A percentile compares a stretch with the other conserved stretches of the same genome.
Evolutionary conservation across 2,113 vertebrate species (phyloP).

Genomic region (Muntiacus muntjak): DNA sequence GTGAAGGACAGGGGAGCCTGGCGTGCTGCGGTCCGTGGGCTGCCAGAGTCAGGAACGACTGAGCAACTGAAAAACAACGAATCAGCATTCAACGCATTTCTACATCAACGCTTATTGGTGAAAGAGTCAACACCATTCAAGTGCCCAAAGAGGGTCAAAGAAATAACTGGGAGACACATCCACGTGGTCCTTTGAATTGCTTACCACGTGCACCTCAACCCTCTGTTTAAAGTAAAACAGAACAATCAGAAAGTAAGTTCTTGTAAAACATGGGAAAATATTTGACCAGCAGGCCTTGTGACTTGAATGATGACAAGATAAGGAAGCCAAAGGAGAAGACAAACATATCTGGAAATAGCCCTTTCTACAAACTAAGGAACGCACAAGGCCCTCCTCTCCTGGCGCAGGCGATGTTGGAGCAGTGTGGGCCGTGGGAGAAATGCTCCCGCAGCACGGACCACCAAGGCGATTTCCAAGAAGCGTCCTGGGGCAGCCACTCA

Average conservation of each 20-base stretch:
- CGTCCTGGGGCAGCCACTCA: neutral
- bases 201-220: neutral
- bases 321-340: neutral
- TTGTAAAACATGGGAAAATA: neutral
- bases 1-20: neutral
- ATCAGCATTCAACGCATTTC: neutral
- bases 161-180: neutral
- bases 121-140: neutral
- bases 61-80: neutral
- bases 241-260: neutral
- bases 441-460: neutral
- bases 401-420: neutral
- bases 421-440: neutral
- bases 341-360: neutral
- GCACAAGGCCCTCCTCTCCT: neutral
- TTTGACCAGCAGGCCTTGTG: neutral
- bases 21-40: neutral
- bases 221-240: neutral
- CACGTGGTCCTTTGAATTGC: neutral
- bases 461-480: neutral
- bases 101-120: conserved; percentile 1
- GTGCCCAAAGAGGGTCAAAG: neutral
- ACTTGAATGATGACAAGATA: neutral
- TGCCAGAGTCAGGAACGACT: neutral
- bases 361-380: neutral